Evolutionary conservation across 2,888 invertebrate genomes (phyloP), one percentile per base, ranked within the genome.

Genomic region (Lissocephala sabroskyi): DNA sequence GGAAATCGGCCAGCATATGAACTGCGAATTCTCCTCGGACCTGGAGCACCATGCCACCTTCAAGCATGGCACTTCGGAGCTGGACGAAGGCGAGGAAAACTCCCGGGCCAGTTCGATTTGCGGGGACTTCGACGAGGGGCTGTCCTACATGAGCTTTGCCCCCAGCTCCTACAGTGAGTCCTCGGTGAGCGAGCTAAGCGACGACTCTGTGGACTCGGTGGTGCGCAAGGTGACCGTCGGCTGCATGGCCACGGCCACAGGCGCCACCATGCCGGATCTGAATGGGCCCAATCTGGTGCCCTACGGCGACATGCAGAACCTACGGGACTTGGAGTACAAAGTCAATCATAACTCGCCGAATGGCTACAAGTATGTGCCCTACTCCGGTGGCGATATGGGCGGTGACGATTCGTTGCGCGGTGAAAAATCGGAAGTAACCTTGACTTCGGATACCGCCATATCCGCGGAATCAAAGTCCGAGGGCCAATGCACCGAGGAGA

Each of bases 161-260:
- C 50, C 40, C 9, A 59, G 64, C 16, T 56, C 52, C 0, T 46
- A 45, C 3, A 62, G 62, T 13, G 59, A 65, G 1, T 52, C 45
- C 28, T 47, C 49, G 1, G 71, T 68, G 1, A 60, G 60, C 13
- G 79, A 60, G 1, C 48, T 74, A 6, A 79, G 79, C 14, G 63
- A 65, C 2, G 60, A 62, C 5, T 73, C 71, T 1, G 30, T 73
- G 6, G 55, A 62, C 19, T 73, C 71, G 1, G 53, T 77, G 62
- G 78, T 65, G n/a, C 57, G 60, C 0, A 55, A 57, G 32, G 60
- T 73, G 1, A 62, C 77, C 1, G 52, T 56, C 1, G 54, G 55
- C 2, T 79, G 79, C 14, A 26, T 79, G 46, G 71, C 79, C 0
- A 3, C 14, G 29, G 79, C 79, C 7, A 68, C 71, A 2, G 65